These are phyloP conservation scores for Nothoprocta perdicaria DNA, from an alignment of 2,113 vertebrate genomes.

Conservation along the genomic window DNA sequence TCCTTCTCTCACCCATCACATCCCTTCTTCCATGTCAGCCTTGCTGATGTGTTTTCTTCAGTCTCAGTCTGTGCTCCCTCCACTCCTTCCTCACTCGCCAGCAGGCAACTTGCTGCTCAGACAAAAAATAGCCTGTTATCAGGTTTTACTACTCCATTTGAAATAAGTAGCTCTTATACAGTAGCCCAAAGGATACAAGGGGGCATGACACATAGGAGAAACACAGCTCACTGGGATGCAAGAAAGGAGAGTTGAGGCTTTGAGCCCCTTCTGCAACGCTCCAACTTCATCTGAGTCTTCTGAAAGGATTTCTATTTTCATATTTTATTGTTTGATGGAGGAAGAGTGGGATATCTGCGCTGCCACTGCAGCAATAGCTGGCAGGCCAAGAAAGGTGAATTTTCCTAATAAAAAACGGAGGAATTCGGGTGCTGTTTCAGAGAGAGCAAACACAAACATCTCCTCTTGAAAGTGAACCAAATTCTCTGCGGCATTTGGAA, in stretches of 20 bases:
- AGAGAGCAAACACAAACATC: background rate
- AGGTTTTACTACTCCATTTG: background rate
- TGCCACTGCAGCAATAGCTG: background rate
- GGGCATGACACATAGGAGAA: background rate
- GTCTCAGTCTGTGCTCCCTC: accelerated
- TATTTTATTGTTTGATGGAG: background rate
- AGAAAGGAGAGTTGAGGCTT: background rate
- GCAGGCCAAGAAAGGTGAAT: background rate
- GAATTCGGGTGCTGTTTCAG: background rate
- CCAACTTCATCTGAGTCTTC: background rate
- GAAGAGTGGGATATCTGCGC: background rate
- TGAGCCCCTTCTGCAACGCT: background rate
- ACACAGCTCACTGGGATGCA: accelerated
- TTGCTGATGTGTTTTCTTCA: accelerated
- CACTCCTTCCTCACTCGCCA: background rate
- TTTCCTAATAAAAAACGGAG: background rate
- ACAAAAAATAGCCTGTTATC: background rate
- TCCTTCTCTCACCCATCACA: background rate
- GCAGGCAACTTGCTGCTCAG: background rate
- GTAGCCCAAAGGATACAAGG: background rate
- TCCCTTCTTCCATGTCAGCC: background rate
- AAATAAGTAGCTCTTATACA: background rate
- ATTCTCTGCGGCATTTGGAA: background rate
- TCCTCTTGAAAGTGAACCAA: conserved; percentile 1
- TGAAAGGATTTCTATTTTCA: background rate